Evolutionary conservation across 2,113 vertebrate genomes (phyloP).

Genomic region (Colinus virginianus): DNA sequence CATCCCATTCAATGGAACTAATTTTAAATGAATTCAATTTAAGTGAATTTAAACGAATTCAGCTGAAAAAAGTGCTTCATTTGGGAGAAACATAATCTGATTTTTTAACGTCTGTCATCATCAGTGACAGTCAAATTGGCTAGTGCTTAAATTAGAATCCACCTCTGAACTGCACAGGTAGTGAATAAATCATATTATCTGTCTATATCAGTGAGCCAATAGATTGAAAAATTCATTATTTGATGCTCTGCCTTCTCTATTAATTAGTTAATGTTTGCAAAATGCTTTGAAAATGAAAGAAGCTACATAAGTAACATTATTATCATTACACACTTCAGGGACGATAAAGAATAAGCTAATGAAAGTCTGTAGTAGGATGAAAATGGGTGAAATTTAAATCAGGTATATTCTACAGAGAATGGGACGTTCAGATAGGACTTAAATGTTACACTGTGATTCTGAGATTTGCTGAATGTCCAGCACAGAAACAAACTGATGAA

Average conservation of each 20-base stretch:
- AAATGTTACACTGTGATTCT: background rate
- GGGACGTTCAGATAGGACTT: slow-evolving; percentile 7
- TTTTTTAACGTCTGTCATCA: background rate
- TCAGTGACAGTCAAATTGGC: background rate
- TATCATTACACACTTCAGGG: slow-evolving; percentile 19
- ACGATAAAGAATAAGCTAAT: slow-evolving; percentile 54
- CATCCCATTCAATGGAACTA: slow-evolving; percentile 28
- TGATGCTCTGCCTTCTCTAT: slow-evolving; percentile 36
- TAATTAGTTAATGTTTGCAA: slow-evolving; percentile 67
- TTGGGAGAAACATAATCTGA: background rate
- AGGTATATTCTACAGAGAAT: background rate
- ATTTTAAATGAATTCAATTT: slow-evolving; percentile 23
- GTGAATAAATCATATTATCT: slow-evolving; percentile 41
- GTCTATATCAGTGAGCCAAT: background rate
- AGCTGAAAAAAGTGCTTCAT: background rate
- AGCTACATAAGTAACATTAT: slow-evolving; percentile 19
- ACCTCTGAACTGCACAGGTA: slow-evolving; percentile 35
- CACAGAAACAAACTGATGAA: slow-evolving; percentile 24
- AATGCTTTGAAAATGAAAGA: slow-evolving; percentile 42
- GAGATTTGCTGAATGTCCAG: slow-evolving; percentile 3
- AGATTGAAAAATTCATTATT: slow-evolving; percentile 41
- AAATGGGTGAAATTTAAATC: slow-evolving; percentile 52
- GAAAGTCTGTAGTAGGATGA: background rate
- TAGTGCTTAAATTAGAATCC: slow-evolving; percentile 1
- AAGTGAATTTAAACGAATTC: slow-evolving; percentile 14